These are phyloP conservation scores for Beris chalybata DNA, from an alignment of 2,888 invertebrate genomes.

Conservation along the genomic window DNA sequence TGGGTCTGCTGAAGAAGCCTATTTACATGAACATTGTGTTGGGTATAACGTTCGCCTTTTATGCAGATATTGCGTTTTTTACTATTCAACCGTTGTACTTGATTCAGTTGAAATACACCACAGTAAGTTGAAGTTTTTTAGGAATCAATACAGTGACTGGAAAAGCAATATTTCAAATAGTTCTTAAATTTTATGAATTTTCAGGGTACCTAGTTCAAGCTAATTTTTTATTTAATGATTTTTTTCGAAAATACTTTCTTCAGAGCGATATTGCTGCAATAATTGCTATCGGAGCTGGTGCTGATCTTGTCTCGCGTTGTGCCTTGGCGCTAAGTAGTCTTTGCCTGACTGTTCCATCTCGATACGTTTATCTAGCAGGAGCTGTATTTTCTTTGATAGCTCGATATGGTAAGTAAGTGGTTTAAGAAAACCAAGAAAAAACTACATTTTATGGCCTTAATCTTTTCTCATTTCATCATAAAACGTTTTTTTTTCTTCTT, in stretches of 20 bases:
- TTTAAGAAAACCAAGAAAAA: too few relatives aligned
- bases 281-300: constrained; percentile 69
- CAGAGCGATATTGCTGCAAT: constrained; percentile 67
- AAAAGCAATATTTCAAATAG: too few relatives aligned
- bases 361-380: constrained; percentile 67
- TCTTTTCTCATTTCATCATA: too few relatives aligned
- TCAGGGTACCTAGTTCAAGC: too few relatives aligned
- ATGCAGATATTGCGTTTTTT: constrained; percentile 71
- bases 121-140: constrained; percentile 42
- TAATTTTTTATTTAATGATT: too few relatives aligned
- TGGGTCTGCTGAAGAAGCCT: constrained; percentile 65
- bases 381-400: constrained; percentile 68
- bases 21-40: constrained; percentile 70
- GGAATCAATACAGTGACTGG: too few relatives aligned
- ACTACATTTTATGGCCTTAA: too few relatives aligned
- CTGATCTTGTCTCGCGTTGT: constrained; percentile 69
- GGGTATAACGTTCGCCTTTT: constrained; percentile 69
- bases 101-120: constrained; percentile 50
- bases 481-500: too few relatives aligned
- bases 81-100: constrained; percentile 66
- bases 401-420: constrained; percentile 63
- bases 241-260: background rate
- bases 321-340: constrained; percentile 65
- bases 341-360: constrained; percentile 64
- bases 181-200: too few relatives aligned